These are phyloP conservation scores for Aphis gossypii DNA, from an alignment of 1,140 invertebrate genomes.

Conservation along the genomic window DNA sequence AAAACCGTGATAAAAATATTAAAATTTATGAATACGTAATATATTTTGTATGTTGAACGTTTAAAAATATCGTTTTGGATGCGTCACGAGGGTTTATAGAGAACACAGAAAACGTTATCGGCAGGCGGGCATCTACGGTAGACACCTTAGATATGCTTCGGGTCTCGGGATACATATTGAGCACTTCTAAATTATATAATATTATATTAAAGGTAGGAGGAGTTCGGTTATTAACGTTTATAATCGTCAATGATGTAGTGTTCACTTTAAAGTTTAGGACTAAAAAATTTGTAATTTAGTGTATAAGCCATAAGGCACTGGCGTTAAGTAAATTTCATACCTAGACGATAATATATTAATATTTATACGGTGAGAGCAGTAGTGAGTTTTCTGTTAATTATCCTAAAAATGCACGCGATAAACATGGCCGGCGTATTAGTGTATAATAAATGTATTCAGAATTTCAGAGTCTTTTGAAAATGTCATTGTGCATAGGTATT, in stretches of 20 bases:
- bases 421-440: neutral
- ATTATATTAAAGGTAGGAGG: conserved; percentile 12
- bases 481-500: neutral
- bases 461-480: neutral
- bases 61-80: neutral
- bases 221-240: neutral
- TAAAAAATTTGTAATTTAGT: neutral
- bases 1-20: neutral
- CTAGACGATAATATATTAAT: neutral
- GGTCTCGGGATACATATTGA: neutral
- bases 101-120: neutral
- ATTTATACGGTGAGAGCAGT: neutral
- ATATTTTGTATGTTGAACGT: neutral
- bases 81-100: neutral
- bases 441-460: neutral
- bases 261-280: neutral
- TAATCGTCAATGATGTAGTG: neutral
- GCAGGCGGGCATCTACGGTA: neutral
- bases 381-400: neutral
- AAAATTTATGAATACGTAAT: neutral
- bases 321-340: neutral
- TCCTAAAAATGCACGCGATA: neutral
- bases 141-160: no score
- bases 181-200: neutral
- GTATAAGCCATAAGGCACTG: neutral